Conservation (phyloP, 2,888 invertebrate species). For the Gari tellinella region DNA sequence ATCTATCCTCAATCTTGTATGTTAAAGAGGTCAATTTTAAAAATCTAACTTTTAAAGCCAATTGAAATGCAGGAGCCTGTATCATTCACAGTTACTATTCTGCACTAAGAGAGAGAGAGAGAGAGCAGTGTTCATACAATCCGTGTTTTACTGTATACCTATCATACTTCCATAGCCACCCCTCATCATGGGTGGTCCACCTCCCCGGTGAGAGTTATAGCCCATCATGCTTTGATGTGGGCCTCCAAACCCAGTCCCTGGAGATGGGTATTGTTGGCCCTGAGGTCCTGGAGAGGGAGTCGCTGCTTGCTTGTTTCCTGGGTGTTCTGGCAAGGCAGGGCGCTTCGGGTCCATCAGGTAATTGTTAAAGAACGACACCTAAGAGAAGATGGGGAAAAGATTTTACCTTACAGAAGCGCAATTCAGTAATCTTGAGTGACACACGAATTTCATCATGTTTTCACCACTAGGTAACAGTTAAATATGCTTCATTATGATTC, state of each 20-base stretch:
- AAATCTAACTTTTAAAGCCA: too few relatives aligned
- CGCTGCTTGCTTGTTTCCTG: slow-evolving; percentile 73
- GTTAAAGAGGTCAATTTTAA: too few relatives aligned
- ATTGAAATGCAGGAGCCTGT: too few relatives aligned
- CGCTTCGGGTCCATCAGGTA: slow-evolving; percentile 96
- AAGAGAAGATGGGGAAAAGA: slow-evolving; percentile 33
- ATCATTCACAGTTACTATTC: too few relatives aligned
- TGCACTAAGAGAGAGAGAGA: too few relatives aligned
- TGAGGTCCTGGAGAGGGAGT: slow-evolving; percentile 54
- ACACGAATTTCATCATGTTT: too few relatives aligned
- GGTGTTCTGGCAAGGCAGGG: slow-evolving; percentile 94
- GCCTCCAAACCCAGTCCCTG: slow-evolving; percentile 51
- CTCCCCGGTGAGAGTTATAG: slow-evolving; percentile 63
- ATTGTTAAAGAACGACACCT: slow-evolving; percentile 98
- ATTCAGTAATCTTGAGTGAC: too few relatives aligned
- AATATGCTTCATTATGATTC: background rate
- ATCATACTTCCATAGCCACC: slow-evolving; percentile 58
- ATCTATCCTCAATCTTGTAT: too few relatives aligned
- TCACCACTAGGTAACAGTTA: too few relatives aligned
- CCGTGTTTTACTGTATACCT: too few relatives aligned
- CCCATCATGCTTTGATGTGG: slow-evolving; percentile 71
- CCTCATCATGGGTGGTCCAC: slow-evolving; percentile 69
- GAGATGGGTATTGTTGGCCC: slow-evolving; percentile 49
- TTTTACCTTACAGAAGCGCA: background rate
- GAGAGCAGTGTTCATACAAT: too few relatives aligned